Base-by-base conservation (phyloP, 2,888 invertebrate species). In the Ichneumoninae sp. region DNA sequence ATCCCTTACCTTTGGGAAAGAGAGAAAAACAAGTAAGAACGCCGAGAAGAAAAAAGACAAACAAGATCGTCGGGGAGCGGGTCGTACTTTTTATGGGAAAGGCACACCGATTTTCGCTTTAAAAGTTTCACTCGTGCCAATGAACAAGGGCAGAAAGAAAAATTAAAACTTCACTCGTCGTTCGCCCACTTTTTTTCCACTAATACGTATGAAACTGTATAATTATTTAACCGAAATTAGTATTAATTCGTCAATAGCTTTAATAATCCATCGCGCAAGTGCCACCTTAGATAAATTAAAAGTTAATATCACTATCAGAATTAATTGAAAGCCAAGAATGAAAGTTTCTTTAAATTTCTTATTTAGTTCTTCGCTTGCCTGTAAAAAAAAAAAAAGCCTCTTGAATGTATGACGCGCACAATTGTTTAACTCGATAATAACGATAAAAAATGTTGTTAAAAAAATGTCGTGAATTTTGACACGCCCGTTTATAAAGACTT, bases 41-140 rank as follows among this genome's bases (percentile, higher is more conserved):
- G 50, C 47, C 57, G 72, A 26, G 33, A n/a, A 44, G 69, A 19
- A 70, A 65, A 69, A 54, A 52, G 54, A 19, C 19, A 22, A 36
- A 71, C 54, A 19, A 57, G 40, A 72, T 22, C 57, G 57, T 47
- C 44, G 72, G 30, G n/a, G n/a, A 44, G 22, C 40, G 13, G 54
- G 36, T 60, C 72, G 72, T 60, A 60, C 26, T 57, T 47, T 36
- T 36, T 16, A 13, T 57, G 70, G 33, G 54, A 26, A 10, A 5
- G 57, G 3, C n/a, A 30, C 72, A 22, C 16, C 7, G 40, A 26
- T 50, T 19, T 36, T 60, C 47, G 26, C 72, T 57, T 7, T 60
- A 62, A 60, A 72, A 60, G 60, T 57, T 72, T 30, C 60, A 72
- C 72, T 72, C 44, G 47, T 62, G 26, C 72, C 47, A 52, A 69